Evolutionary conservation across 92 coral and sea anemone genomes (phyloP).

Genomic region (Phymanthus crucifer): DNA sequence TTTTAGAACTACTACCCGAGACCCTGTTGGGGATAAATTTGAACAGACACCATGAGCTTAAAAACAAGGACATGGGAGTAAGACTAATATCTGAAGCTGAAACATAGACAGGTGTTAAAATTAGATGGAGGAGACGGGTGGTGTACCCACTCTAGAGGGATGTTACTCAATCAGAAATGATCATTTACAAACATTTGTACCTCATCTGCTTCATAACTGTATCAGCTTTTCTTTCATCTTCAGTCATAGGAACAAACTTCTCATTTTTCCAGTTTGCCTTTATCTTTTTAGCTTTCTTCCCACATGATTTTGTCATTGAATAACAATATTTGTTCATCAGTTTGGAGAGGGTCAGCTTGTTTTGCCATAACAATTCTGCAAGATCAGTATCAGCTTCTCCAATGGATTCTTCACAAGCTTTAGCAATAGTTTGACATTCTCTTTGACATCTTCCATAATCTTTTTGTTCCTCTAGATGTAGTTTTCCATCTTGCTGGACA

Average conservation of each 20-base stretch:
- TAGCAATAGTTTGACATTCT: constrained; percentile 92
- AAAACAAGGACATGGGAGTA: too few relatives aligned
- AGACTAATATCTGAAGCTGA: too few relatives aligned
- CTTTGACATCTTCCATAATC: constrained; percentile 75
- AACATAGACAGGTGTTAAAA: too few relatives aligned
- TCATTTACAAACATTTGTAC: constrained; percentile 55
- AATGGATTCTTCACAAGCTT: constrained; percentile 94
- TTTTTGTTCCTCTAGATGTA: constrained; percentile 67
- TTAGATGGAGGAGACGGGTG: too few relatives aligned
- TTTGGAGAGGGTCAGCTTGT: constrained; percentile 82
- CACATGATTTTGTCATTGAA: constrained; percentile 80
- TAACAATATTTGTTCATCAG: constrained; percentile 90
- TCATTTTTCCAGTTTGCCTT: constrained; percentile 76
- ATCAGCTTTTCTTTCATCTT: constrained; percentile 95
- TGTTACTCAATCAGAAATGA: too few relatives aligned
- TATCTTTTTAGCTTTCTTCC: constrained; percentile 53
- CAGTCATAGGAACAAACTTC: constrained; percentile 72
- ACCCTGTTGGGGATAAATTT: too few relatives aligned
- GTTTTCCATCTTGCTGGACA: constrained; percentile 56
- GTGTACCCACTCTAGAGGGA: too few relatives aligned
- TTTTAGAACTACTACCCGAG: too few relatives aligned
- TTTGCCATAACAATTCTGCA: constrained; percentile 94
- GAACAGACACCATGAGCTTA: too few relatives aligned
- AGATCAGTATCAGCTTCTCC: constrained; percentile 92
- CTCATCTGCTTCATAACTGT: constrained; percentile 83